Percentiles rank a stretch among this genome's conserved stretches.
These are phyloP conservation scores for Drosophila stalkeri DNA, from an alignment of 2,888 invertebrate species.

Conservation along the genomic window DNA sequence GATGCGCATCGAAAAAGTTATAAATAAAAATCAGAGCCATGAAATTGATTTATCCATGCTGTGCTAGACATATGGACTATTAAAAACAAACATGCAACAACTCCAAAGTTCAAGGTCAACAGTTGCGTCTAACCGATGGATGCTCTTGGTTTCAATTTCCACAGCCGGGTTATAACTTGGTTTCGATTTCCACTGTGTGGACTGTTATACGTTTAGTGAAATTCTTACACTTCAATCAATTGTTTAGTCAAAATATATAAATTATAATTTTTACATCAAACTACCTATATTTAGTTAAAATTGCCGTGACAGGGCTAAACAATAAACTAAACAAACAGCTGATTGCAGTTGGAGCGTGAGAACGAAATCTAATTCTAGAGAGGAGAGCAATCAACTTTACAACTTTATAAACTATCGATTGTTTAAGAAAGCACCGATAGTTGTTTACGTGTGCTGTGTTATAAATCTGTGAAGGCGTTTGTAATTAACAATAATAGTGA, in stretches of 20 bases:
- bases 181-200: not conserved
- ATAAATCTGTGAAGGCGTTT: not conserved
- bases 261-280: not conserved
- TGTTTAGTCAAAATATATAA: not conserved
- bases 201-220: not conserved
- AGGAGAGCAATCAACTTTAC: not conserved
- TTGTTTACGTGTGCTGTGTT: not conserved
- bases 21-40: conserved; percentile 19
- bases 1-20: not conserved
- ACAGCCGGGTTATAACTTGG: not conserved
- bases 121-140: not conserved
- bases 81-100: conserved; percentile 3
- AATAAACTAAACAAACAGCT: conserved; percentile 45
- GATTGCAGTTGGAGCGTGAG: conserved; percentile 26
- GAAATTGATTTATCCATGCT: conserved; percentile 27
- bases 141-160: conserved; percentile 1
- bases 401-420: conserved; percentile 18
- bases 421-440: not conserved
- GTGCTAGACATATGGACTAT: not conserved
- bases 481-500: not conserved
- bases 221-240: conserved; percentile 25
- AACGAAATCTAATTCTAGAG: conserved; percentile 29
- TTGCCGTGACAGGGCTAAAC: conserved; percentile 10
- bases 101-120: conserved; percentile 62
- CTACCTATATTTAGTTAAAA: conserved; percentile 12